Conservation (phyloP, 2,113 vertebrate species). For the Apistogramma diplotaenia region DNA sequence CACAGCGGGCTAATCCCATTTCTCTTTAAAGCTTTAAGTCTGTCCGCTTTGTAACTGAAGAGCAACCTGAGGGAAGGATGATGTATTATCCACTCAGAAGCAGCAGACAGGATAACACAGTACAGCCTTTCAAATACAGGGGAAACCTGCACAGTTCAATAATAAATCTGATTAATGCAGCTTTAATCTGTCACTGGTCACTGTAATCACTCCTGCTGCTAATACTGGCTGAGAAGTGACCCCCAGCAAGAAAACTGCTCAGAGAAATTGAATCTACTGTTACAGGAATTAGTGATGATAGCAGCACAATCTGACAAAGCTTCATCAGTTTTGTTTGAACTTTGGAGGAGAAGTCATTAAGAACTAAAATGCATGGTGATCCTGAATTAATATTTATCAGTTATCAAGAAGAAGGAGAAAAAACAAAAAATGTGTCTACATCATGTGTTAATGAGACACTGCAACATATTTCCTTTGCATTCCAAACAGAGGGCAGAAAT, state of each 20-base stretch:
- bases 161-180: not conserved
- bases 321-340: too few relatives aligned
- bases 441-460: not conserved
- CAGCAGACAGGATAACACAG: not conserved
- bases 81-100: not conserved
- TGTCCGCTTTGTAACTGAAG: not conserved
- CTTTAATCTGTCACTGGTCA: not conserved
- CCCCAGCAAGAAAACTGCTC: not conserved
- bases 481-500: not conserved
- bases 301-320: too few relatives aligned
- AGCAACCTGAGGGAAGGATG: not conserved
- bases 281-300: not conserved
- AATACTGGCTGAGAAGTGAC: not conserved
- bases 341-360: too few relatives aligned
- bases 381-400: not conserved
- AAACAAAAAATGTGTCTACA: not conserved
- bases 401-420: accelerated
- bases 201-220: not conserved
- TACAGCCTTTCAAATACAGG: not conserved
- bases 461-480: not conserved
- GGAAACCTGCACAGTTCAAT: not conserved
- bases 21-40: not conserved
- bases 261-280: not conserved
- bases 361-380: too few relatives aligned
- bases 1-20: not conserved